Percentiles rank a stretch among this genome's conserved stretches.
Evolutionary conservation across 2,888 invertebrate genomes (phyloP).

Genomic region (Cantharis lateralis): DNA sequence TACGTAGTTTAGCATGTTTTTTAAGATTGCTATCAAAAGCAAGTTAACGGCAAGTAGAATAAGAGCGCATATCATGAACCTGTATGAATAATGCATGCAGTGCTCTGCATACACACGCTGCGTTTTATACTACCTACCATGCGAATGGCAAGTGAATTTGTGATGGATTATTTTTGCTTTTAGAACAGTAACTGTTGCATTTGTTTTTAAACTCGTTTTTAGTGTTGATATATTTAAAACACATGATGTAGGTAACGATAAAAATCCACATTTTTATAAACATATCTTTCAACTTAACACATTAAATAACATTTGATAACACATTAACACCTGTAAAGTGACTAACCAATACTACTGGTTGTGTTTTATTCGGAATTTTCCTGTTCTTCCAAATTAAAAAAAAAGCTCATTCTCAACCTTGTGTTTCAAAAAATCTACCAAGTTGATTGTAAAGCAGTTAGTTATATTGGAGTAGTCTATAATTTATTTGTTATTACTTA

Average conservation of each 20-base stretch:
- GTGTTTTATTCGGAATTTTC: background rate
- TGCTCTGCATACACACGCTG: constrained; percentile 30
- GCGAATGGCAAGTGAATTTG: constrained; percentile 33
- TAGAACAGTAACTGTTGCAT: background rate
- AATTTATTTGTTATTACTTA: background rate
- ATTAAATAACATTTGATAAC: background rate
- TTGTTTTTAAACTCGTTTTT: background rate
- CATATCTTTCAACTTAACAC: background rate
- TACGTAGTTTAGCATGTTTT: background rate
- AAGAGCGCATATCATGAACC: constrained; percentile 22
- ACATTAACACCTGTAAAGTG: background rate
- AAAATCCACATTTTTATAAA: background rate
- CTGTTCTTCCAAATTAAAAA: background rate
- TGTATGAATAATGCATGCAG: constrained; percentile 31
- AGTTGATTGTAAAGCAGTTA: background rate
- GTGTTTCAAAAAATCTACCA: background rate
- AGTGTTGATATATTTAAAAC: background rate
- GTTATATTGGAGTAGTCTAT: background rate
- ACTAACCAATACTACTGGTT: background rate
- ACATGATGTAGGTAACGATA: background rate
- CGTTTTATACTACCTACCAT: constrained; percentile 23
- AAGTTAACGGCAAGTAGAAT: constrained; percentile 8
- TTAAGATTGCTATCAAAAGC: constrained; percentile 4
- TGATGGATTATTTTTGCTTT: constrained; percentile 28
- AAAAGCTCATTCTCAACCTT: background rate